Base-by-base conservation (phyloP, 2,888 invertebrate species). In the Orthosia gothica region DNA sequence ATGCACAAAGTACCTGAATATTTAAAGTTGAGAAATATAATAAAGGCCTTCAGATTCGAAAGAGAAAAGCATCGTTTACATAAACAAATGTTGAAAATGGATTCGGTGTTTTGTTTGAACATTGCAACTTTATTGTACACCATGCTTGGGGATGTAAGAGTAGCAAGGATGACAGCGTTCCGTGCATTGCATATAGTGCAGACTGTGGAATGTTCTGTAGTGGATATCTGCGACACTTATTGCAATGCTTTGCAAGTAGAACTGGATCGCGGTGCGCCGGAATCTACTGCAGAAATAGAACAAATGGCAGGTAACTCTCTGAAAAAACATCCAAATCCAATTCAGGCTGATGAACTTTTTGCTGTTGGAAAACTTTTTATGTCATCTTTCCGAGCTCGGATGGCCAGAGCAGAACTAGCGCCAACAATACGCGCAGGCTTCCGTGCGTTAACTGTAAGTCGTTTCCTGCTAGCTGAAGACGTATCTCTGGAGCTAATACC, bases 161-260 rank as follows among this genome's bases (percentile, higher is more conserved):
- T 88, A 40, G 90, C 95, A 12, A 92, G 92, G 82, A 82, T 90
- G 70, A 89, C 93, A 67, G 93, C 94, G 49, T 83, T 89, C 18
- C 92, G 90, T 20, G 95, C 96, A 26, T 80, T 96, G 85, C 84
- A 92, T 82, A 85, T 95, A 81, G 88, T 93, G 63, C 93, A 95
- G 83, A 92, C 91, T 78, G 90, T 93, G 20, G 88, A 95, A 79
- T 93, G 96, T 84, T 89, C 91, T 66, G 86, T 96, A 18, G 88
- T 93, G 18, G 94, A 96, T 80, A 87, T 96, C 49, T 96, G 96
- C 76, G 96, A 97, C 72, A 92, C 95, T 4, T 97, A 96, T 78
- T 92, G 94, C 50, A 96, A 95, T 68, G 95, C 95, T 3, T 92
- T 97, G 26, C 92, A 95, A 86, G 87, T 97, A 68, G 97, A 97